Evolutionary conservation across 1,140 invertebrate genomes (phyloP).

Genomic region (Steinernema khuongi): DNA sequence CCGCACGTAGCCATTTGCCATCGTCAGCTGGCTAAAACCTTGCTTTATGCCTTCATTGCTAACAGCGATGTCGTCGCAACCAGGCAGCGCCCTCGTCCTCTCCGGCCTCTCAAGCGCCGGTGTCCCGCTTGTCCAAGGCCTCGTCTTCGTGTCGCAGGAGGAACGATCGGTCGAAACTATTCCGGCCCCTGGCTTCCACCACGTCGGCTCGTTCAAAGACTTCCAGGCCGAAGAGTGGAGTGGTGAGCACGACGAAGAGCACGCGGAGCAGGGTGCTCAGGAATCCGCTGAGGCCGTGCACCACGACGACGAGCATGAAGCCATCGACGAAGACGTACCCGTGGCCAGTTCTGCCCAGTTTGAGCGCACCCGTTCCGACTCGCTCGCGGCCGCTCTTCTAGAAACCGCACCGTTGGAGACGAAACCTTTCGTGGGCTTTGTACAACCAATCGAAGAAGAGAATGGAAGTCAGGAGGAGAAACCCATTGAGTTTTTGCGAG

Average conservation of each 20-base stretch:
- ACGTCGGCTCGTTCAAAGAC: slow-evolving; percentile 24
- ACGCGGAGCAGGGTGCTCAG: slow-evolving; percentile 20
- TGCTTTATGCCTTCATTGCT: slow-evolving; percentile 16
- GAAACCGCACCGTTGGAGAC: slow-evolving; percentile 22
- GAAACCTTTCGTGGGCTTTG: slow-evolving; percentile 31
- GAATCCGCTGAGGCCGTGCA: not conserved
- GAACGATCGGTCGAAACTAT: slow-evolving; percentile 18
- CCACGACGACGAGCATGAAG: slow-evolving; percentile 14
- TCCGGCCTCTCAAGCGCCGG: slow-evolving; percentile 32
- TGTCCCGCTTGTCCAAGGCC: slow-evolving; percentile 29
- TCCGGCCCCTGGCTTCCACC: slow-evolving; percentile 19
- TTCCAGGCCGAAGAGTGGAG: slow-evolving; percentile 39
- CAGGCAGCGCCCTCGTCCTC: slow-evolving; percentile 22
- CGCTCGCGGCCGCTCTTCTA: slow-evolving; percentile 34
- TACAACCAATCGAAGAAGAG: slow-evolving; percentile 30
- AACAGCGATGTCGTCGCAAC: slow-evolving; percentile 5
- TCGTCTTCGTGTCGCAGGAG: not conserved
- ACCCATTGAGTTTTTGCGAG: not conserved
- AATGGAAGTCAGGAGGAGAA: slow-evolving; percentile 15
- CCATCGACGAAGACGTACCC: slow-evolving; percentile 30
- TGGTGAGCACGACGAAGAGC: slow-evolving; percentile 37
- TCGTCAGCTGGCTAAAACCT: slow-evolving; percentile 13
- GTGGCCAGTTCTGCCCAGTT: slow-evolving; percentile 31
- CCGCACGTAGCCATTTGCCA: slow-evolving; percentile 8
- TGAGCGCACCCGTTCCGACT: slow-evolving; percentile 33